Evolutionary conservation across 2,888 invertebrate genomes (phyloP).

Genomic region (Drosophila paranaensis): DNA sequence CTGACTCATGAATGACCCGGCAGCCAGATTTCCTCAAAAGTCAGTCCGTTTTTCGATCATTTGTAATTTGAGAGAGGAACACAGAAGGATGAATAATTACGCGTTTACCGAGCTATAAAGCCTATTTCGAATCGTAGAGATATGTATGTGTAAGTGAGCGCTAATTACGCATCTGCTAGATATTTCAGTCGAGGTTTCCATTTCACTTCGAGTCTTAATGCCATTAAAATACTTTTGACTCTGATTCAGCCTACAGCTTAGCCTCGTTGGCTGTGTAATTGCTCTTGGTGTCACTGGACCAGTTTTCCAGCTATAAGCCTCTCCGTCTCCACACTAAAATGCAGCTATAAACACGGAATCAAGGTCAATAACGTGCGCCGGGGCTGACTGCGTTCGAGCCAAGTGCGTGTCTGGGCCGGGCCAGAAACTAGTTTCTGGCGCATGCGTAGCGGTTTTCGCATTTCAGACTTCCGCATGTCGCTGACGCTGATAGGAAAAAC

Average conservation of each 20-base stretch:
- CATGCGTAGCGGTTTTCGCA: slow-evolving; percentile 75
- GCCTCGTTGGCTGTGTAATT: slow-evolving; percentile 40
- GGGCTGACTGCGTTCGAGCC: slow-evolving; percentile 33
- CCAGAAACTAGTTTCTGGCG: slow-evolving; percentile 60
- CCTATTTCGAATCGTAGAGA: background rate
- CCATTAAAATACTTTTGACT: slow-evolving; percentile 53
- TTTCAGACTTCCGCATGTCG: slow-evolving; percentile 67
- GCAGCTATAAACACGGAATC: slow-evolving; percentile 49
- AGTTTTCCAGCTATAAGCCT: slow-evolving; percentile 53
- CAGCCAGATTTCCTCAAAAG: slow-evolving; percentile 69
- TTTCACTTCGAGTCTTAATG: slow-evolving; percentile 35
- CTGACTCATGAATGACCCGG: slow-evolving; percentile 47
- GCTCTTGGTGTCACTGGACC: slow-evolving; percentile 72
- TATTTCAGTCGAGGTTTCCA: slow-evolving; percentile 47
- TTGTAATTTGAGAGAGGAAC: slow-evolving; percentile 53
- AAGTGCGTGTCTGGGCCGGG: slow-evolving; percentile 55
- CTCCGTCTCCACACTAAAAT: slow-evolving; percentile 18
- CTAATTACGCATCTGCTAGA: slow-evolving; percentile 79
- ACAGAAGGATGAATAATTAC: slow-evolving; percentile 43
- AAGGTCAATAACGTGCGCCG: slow-evolving; percentile 72
- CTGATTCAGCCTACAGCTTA: slow-evolving; percentile 31
- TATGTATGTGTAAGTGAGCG: slow-evolving; percentile 42
- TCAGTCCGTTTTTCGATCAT: slow-evolving; percentile 60
- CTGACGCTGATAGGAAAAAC: slow-evolving; percentile 36
- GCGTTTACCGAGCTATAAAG: slow-evolving; percentile 20